These are phyloP conservation scores for Ptychoptera albimana DNA, from an alignment of 2,888 invertebrate species.

Conservation along the genomic window DNA sequence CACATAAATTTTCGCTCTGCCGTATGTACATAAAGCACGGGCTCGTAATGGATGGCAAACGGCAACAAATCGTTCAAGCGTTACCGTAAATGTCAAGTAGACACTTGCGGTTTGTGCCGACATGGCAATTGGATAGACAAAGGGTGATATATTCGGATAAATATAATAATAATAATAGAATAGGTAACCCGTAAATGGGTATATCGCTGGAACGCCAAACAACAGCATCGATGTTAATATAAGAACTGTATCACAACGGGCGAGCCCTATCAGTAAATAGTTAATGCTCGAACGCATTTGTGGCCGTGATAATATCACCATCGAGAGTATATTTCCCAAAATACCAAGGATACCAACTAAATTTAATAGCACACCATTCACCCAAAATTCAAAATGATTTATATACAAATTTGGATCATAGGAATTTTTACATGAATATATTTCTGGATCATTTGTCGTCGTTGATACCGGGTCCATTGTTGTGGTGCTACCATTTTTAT, in stretches of 20 bases:
- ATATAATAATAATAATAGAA: conserved; percentile 64
- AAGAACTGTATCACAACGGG: conserved; percentile 82
- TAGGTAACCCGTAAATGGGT: conserved; percentile 62
- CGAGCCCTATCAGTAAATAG: conserved; percentile 82
- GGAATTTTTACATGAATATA: too few relatives aligned
- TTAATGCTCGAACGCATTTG: conserved; percentile 95
- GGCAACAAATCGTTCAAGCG: conserved; percentile 87
- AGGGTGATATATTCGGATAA: conserved; percentile 65
- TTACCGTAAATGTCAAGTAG: conserved; percentile 79
- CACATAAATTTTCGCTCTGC: conserved; percentile 71
- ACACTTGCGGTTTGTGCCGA: conserved; percentile 87
- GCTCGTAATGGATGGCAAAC: conserved; percentile 82
- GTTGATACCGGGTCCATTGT: too few relatives aligned
- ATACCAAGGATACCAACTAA: conserved; percentile 68
- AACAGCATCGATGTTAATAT: conserved; percentile 72
- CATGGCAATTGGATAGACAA: conserved; percentile 68
- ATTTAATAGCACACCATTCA: conserved; percentile 68
- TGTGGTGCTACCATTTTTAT: too few relatives aligned
- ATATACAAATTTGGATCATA: conserved; percentile 18
- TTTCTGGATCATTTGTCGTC: too few relatives aligned
- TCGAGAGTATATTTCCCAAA: conserved; percentile 77
- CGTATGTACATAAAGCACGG: conserved; percentile 78
- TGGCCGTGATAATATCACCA: conserved; percentile 78
- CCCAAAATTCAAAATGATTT: conserved; percentile 58
- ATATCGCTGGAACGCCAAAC: conserved; percentile 75